phyloP scores from a whole-genome alignment of 2,888 invertebrate species.

The Silvanus unidentatus region DNA sequence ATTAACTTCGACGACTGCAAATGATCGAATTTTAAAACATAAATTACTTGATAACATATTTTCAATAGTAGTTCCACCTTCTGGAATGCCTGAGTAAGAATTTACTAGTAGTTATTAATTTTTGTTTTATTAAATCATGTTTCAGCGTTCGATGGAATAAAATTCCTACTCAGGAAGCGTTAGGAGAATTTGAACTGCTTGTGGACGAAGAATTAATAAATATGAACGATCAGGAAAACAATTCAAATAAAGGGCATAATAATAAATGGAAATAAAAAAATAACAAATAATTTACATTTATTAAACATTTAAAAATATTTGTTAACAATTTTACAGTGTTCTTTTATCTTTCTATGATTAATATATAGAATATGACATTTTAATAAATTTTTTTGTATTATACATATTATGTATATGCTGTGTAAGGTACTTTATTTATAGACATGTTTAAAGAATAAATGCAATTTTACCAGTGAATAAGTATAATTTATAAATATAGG shows the following conservation, averaged over 20 bases:
- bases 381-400: too few relatives aligned
- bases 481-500: too few relatives aligned
- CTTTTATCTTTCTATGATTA: not conserved
- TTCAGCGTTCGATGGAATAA: slow-evolving; percentile 78
- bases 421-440: too few relatives aligned
- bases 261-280: slow-evolving; percentile 35
- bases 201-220: slow-evolving; percentile 76
- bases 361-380: too few relatives aligned
- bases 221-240: slow-evolving; percentile 48
- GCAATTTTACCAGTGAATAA: too few relatives aligned
- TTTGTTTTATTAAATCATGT: too few relatives aligned
- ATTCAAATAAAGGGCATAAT: slow-evolving; percentile 16
- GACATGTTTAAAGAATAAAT: too few relatives aligned
- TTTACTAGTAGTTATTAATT: too few relatives aligned
- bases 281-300: slow-evolving; percentile 20
- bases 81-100: slow-evolving; percentile 77
- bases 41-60: slow-evolving; percentile 90
- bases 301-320: slow-evolving; percentile 15
- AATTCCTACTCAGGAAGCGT: slow-evolving; percentile 64
- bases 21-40: slow-evolving; percentile 89
- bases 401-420: too few relatives aligned
- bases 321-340: not conserved
- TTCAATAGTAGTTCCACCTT: slow-evolving; percentile 82
- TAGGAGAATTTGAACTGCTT: slow-evolving; percentile 77
- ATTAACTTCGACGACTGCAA: slow-evolving; percentile 87